Percentiles rank a stretch among this genome's conserved stretches.
These are phyloP conservation scores for Lipotes vexillifer DNA, from an alignment of 2,113 vertebrate genomes.

Conservation along the genomic window DNA sequence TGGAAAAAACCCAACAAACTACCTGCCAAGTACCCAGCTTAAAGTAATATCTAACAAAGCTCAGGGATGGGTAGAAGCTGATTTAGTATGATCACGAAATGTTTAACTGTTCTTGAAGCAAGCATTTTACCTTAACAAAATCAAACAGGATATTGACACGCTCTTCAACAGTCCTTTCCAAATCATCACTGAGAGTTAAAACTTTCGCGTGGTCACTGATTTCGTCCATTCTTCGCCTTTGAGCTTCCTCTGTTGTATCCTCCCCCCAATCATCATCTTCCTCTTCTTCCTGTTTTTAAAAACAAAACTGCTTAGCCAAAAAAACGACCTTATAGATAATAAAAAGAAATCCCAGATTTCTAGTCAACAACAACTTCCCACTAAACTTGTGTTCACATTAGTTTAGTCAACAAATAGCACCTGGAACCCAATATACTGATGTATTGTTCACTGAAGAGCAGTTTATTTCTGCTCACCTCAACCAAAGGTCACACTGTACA, in stretches of 20 bases:
- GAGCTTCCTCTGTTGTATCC: constrained; percentile 97
- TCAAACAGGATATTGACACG: constrained; percentile 96
- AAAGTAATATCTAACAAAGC: neutral
- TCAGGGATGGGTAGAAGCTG: accelerated
- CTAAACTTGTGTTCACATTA: neutral
- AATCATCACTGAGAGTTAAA: constrained; percentile 94
- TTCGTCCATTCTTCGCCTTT: constrained; percentile 96
- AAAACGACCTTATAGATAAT: neutral
- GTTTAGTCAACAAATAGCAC: neutral
- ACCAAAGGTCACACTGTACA: neutral
- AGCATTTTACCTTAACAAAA: constrained; percentile 91
- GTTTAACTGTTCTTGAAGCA: accelerated
- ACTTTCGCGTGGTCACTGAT: constrained; percentile 97
- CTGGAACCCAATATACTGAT: neutral
- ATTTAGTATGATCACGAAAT: accelerated
- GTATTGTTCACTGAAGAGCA: neutral
- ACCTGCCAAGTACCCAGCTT: neutral
- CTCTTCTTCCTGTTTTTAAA: constrained; percentile 84
- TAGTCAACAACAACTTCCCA: neutral
- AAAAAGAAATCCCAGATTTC: neutral
- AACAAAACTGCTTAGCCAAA: neutral
- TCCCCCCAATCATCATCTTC: constrained; percentile 98
- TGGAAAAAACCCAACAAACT: neutral
- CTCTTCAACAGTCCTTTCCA: constrained; percentile 94
- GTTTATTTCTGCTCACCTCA: neutral